Evolutionary conservation across 2,113 vertebrate species (phyloP).

Genomic region (Zonotrichia leucophrys): DNA sequence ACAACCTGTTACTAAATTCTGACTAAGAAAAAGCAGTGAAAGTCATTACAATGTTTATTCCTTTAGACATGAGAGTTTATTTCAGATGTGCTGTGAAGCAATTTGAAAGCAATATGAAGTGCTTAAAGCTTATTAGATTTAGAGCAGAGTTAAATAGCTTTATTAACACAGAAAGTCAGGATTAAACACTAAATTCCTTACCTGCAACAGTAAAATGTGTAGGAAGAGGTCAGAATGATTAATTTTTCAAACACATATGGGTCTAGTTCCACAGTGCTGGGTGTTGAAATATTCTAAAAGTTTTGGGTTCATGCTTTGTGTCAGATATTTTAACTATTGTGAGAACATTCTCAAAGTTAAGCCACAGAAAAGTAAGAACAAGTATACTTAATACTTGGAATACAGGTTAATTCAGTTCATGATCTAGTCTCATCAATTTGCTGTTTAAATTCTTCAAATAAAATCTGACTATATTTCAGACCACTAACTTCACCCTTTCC

Average conservation of each 20-base stretch:
- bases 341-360: not conserved
- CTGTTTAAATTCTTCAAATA: not conserved
- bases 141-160: not conserved
- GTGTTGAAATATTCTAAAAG: not conserved
- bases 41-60: not conserved
- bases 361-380: not conserved
- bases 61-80: not conserved
- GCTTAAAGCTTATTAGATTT: not conserved
- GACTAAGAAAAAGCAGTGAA: not conserved
- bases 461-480: not conserved
- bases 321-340: not conserved
- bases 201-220: not conserved
- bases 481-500: not conserved
- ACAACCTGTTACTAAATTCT: not conserved
- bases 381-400: not conserved
- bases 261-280: not conserved
- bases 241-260: not conserved
- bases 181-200: not conserved
- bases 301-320: not conserved
- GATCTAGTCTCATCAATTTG: not conserved
- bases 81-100: not conserved
- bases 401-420: not conserved
- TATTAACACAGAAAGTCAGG: not conserved
- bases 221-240: not conserved
- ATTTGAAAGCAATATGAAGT: not conserved